Evolutionary conservation across 2,797 vertebrate species (phyloP), one percentile per base, ranked within the genome.

Genomic region (Macrochelys suwanniensis): DNA sequence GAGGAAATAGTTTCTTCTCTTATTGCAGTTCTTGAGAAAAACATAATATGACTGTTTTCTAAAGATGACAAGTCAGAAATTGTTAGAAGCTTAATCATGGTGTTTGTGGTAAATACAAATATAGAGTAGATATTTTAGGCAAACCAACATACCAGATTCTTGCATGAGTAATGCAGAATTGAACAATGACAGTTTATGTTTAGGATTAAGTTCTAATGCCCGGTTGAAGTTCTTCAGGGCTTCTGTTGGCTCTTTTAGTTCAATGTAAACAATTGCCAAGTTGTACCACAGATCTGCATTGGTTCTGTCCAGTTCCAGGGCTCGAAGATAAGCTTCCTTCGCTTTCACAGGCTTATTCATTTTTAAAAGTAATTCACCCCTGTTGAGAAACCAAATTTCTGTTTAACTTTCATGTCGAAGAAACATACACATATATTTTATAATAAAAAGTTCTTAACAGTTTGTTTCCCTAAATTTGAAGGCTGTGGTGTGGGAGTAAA

Each of bases 211-310:
- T 96, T 99, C 99, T 89, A 99, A 98, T 0, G 99, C 99, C 57
- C 90, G 99, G 97, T 99, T 99, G 96, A 99, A 99, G 97, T 99
- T 99, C 96, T 98, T 99, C 91, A 99, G 97, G 26, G 99, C 99
- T 96, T 99, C 99, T 1, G 98, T 96, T 5, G 99, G 99, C 95
- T 99, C 99, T 98, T 99, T 99, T 98, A 99, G 99, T 97, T 99
- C 99, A 78, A 99, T 99, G 96, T 99, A 99, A 96, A 99, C 99
- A 81, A 99, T 99, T 37, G 99, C 99, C 97, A 99, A 97, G 97
- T 99, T 99, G 98, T 99, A 99, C 99, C 99, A 99, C 90, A 99
- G 98, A 96, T 99, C 99, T 49, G 99, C 99, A 84, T 99, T 99
- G 95, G 97, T 98, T 94, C 97, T 98, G 97, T 99, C 99, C 59